These are phyloP conservation scores for Microcebus jonahi DNA, from an alignment of 2,113 vertebrate genomes.

Conservation along the genomic window DNA sequence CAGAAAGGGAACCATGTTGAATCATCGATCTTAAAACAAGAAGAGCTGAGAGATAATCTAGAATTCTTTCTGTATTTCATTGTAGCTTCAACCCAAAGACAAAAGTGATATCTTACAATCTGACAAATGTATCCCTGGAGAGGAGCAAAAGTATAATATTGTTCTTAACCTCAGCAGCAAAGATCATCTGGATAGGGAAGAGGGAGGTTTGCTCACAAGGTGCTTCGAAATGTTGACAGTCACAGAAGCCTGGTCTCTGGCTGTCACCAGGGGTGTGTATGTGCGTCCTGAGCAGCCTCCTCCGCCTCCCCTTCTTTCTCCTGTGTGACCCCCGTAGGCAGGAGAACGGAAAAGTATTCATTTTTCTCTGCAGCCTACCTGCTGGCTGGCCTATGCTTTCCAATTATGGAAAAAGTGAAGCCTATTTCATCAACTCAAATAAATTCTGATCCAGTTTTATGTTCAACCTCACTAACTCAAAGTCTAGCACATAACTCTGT, in stretches of 20 bases:
- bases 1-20: neutral
- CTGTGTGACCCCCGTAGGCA: neutral
- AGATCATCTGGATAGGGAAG: slow-evolving; percentile 12
- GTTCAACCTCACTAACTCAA: neutral
- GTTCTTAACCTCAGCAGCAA: slow-evolving; percentile 38
- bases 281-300: neutral
- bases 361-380: neutral
- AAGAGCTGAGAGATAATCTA: neutral
- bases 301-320: neutral
- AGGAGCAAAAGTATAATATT: slow-evolving; percentile 5
- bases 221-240: neutral
- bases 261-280: neutral
- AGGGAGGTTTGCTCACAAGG: neutral
- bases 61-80: slow-evolving; percentile 36
- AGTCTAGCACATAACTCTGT: slow-evolving; percentile 4
- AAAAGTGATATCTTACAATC: slow-evolving; percentile 13
- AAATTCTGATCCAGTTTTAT: slow-evolving; percentile 8
- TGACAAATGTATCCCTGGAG: slow-evolving; percentile 39
- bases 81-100: slow-evolving; percentile 1
- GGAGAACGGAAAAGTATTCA: neutral
- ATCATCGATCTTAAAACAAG: slow-evolving; percentile 21
- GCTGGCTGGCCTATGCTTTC: slow-evolving; percentile 48
- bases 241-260: neutral
- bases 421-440: slow-evolving; percentile 37
- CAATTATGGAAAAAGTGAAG: slow-evolving; percentile 54